Base-by-base conservation (phyloP, 2,888 invertebrate species). In the Hybos culiciformis region DNA sequence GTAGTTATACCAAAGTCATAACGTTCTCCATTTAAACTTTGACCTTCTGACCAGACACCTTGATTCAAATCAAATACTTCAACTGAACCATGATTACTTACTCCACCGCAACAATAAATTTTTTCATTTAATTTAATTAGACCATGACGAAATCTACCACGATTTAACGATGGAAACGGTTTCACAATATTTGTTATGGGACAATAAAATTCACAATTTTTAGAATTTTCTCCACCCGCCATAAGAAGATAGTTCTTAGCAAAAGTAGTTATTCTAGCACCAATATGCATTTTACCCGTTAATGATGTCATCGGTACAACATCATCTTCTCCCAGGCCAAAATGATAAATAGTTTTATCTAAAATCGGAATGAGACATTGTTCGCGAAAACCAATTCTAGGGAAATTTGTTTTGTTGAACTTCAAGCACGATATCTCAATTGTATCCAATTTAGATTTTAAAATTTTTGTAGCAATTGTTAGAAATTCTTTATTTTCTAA, bases 151-250 rank as follows among this genome's bases (percentile, higher is more conserved):
- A 36, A 36, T 8, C 36, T n/a, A 12, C 36, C 36, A 4, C 20
- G 12, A 36, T 21, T 36, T 21, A 36, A 14, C 14, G 36, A 19
- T 21, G 36, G 36, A 21, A 36, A 36, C 21, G 36, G 20, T 36
- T 36, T 36, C 19, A 36, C 36, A 12, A 21, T 2, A 36, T 36
- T 12, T n/a, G 21, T 36, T 36, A 36, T n/a, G 2, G 36, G 36
- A 36, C 21, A 21, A 21, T 36, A 36, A 21, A 14, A 36, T 36
- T 36, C 36, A 36, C 36, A 36, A 36, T 36, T 36, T 36, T 36
- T 36, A n/a, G 36, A 36, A 36, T 36, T 36, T 20, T 36, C 36
- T 6, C 36, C 36, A 36, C 36, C 36, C 11, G 36, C 19, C 19
- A 36, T 20, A 20, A 36, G n/a, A 20, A 36, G n/a, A 20, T 36